phyloP scores from a whole-genome alignment of 2,113 vertebrate species.

The Daphoenositta chrysoptera region DNA sequence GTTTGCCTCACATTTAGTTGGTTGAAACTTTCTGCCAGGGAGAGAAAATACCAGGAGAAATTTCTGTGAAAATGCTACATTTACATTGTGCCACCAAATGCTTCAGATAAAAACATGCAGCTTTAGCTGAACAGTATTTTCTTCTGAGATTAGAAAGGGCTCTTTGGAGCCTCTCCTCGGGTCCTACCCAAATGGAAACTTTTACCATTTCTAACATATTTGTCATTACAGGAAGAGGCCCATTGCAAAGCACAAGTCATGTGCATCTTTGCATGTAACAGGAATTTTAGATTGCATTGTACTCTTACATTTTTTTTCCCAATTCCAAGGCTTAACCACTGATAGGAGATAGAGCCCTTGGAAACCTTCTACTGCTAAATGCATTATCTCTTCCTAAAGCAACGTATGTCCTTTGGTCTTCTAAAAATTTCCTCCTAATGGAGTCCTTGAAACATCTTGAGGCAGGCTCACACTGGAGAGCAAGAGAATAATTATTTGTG shows the following conservation, averaged over 20 bases:
- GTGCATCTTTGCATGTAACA: conserved; percentile 49
- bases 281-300: conserved; percentile 48
- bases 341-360: conserved; percentile 23
- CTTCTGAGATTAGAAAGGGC: background rate
- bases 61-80: background rate
- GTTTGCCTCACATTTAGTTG: background rate
- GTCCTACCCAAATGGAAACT: conserved; percentile 1
- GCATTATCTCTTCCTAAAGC: conserved; percentile 46
- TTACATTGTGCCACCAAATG: background rate
- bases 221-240: background rate
- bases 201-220: background rate
- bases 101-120: conserved; percentile 34
- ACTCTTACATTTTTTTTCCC: conserved; percentile 1
- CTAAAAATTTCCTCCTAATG: conserved; percentile 17
- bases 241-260: conserved; percentile 16
- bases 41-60: background rate
- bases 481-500: conserved; percentile 39
- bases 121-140: conserved; percentile 6
- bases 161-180: conserved; percentile 1
- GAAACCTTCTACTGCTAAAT: background rate
- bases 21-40: background rate
- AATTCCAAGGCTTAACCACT: conserved; percentile 29
- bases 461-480: conserved; percentile 22
- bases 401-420: conserved; percentile 39
- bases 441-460: conserved; percentile 53